Percentiles rank a stretch among this genome's conserved stretches.
phyloP scores from a whole-genome alignment of 2,888 invertebrate species.

The Caenorhabditis angaria region DNA sequence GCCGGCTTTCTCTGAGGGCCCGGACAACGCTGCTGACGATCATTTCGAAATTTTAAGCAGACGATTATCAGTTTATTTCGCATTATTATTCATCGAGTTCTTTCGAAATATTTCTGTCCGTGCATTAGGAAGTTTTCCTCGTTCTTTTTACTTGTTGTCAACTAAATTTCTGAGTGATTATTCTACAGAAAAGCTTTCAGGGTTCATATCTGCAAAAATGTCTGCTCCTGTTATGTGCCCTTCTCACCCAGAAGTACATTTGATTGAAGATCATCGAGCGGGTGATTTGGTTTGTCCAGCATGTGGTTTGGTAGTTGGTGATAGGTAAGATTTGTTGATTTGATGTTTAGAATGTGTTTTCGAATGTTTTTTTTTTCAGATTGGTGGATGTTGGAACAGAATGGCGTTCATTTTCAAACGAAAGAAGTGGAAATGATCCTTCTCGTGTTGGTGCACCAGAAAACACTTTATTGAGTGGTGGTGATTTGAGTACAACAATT shows the following conservation, averaged over 20 bases:
- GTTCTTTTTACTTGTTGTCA: no score
- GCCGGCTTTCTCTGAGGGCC: no score
- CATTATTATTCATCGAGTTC: no score
- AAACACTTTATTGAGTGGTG: conserved; percentile 92
- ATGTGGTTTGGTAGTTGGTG: conserved; percentile 99
- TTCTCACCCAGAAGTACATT: conserved; percentile 91
- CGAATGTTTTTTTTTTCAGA: conserved; percentile 33
- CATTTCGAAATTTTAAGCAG: not conserved
- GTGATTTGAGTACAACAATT: conserved; percentile 95
- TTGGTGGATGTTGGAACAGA: conserved; percentile 99
- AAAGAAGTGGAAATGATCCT: conserved; percentile 87
- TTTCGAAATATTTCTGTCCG: no score
- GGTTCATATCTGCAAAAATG: no score
- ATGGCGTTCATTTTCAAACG: conserved; percentile 99
- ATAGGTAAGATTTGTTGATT: conserved; percentile 77
- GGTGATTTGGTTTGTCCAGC: conserved; percentile 99
- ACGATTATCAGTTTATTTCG: no score
- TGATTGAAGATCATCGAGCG: conserved; percentile 97
- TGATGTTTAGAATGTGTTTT: not conserved
- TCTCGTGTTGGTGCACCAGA: conserved; percentile 99
- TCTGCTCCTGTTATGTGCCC: conserved; percentile 77
- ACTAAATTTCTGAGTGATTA: no score
- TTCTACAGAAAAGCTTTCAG: no score
- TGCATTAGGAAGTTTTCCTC: no score
- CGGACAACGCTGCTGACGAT: not conserved